Percentiles rank a stretch among this genome's conserved stretches.
Evolutionary conservation across 2,888 invertebrate species (phyloP).

Genomic region (Drosophila macrospina): DNA sequence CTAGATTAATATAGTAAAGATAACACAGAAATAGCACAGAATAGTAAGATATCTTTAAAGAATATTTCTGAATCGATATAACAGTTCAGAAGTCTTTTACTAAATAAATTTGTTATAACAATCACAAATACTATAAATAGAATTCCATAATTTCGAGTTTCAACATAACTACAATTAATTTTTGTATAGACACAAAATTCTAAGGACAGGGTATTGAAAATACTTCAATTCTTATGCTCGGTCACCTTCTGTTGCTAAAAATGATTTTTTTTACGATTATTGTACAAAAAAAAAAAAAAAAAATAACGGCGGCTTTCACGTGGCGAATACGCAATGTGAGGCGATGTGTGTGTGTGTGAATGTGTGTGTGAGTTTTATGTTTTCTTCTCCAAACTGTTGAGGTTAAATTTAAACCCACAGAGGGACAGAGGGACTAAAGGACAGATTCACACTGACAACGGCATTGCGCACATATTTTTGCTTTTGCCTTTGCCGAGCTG

Average conservation of each 20-base stretch:
- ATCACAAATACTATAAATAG: no score
- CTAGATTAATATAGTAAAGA: no score
- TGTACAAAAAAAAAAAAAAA: constrained; percentile 18
- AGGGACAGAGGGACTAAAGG: not conserved
- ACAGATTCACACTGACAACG: constrained; percentile 31
- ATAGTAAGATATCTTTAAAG: no score
- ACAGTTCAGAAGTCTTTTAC: no score
- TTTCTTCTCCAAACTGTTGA: constrained; percentile 59
- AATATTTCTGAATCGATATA: no score
- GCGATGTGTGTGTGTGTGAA: constrained; percentile 16
- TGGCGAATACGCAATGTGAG: constrained; percentile 43
- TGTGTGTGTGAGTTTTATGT: constrained; percentile 33
- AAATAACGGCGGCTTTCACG: constrained; percentile 23
- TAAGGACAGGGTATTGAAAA: constrained; percentile 8
- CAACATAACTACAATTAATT: no score
- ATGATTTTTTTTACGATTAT: constrained; percentile 65
- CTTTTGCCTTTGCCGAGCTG: constrained; percentile 1
- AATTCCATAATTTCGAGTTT: not conserved
- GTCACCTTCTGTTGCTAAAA: constrained; percentile 44
- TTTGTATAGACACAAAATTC: not conserved
- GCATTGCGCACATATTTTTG: constrained; percentile 47
- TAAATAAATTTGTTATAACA: no score
- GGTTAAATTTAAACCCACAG: constrained; percentile 57
- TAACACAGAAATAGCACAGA: no score
- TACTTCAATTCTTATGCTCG: constrained; percentile 24